Evolutionary conservation across 1,140 invertebrate genomes (phyloP).

Genomic region (Chlorops oryzae): DNA sequence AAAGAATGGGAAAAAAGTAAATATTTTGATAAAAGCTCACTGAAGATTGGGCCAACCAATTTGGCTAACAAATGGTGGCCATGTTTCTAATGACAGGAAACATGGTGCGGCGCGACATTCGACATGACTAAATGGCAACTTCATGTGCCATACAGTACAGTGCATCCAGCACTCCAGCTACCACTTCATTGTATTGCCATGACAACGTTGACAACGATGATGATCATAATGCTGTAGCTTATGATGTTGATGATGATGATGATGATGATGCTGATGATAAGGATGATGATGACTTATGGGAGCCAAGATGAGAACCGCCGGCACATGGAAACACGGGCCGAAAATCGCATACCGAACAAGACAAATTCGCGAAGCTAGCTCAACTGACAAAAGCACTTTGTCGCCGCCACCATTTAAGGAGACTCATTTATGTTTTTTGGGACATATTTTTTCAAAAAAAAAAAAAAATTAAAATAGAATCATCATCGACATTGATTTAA

Average conservation of each 20-base stretch:
- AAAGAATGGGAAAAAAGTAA: not conserved
- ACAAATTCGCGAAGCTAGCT: too few relatives aligned
- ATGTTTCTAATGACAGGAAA: conserved; percentile 4
- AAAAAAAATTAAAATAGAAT: too few relatives aligned
- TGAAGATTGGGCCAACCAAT: conserved; percentile 2
- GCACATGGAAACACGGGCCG: too few relatives aligned
- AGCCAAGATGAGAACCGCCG: not conserved
- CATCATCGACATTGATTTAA: too few relatives aligned
- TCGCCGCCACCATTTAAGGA: too few relatives aligned
- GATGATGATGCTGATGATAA: not conserved
- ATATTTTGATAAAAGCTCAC: not conserved
- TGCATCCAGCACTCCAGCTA: not conserved
- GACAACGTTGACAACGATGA: not conserved
- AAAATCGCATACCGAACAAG: too few relatives aligned
- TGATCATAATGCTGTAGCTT: not conserved
- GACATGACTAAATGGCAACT: conserved; percentile 1
- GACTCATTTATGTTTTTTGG: too few relatives aligned
- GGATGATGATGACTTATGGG: not conserved
- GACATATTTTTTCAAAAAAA: too few relatives aligned
- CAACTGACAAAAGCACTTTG: too few relatives aligned
- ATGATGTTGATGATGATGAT: not conserved
- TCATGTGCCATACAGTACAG: too few relatives aligned
- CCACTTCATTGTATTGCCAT: not conserved
- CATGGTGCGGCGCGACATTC: too few relatives aligned
- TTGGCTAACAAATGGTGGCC: conserved; percentile 8